Percentiles rank a stretch among this genome's conserved stretches.
phyloP scores from a whole-genome alignment of 2,888 invertebrate genomes.

The Euzophera pinguis region DNA sequence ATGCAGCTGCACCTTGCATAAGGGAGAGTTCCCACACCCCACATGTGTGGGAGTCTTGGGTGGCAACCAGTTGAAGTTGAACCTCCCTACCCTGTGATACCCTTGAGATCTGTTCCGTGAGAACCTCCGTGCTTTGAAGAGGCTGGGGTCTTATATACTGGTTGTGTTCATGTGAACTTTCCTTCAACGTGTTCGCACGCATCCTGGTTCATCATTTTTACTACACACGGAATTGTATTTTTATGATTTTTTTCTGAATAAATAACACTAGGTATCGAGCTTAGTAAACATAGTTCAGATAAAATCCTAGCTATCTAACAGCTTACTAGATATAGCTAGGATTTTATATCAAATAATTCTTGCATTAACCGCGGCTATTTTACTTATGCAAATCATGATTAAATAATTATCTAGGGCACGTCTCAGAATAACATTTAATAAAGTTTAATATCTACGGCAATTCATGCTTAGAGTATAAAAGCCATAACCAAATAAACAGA shows the following conservation, averaged over 20 bases:
- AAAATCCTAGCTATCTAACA: no score
- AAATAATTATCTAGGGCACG: no score
- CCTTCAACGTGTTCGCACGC: conserved; percentile 55
- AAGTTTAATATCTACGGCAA: no score
- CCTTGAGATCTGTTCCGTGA: conserved; percentile 25
- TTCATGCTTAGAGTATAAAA: no score
- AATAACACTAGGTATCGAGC: no score
- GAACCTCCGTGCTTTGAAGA: conserved; percentile 30
- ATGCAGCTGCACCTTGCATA: conserved; percentile 48
- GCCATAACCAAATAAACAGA: no score
- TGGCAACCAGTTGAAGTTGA: conserved; percentile 35
- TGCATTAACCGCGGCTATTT: no score
- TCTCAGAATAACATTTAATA: no score
- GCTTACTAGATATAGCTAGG: no score
- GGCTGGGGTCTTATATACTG: conserved; percentile 34
- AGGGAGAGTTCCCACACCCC: conserved; percentile 52
- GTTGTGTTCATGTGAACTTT: conserved; percentile 51
- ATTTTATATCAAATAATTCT: no score
- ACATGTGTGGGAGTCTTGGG: conserved; percentile 44
- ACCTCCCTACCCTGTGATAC: conserved; percentile 28
- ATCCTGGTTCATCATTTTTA: conserved; percentile 26
- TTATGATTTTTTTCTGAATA: neutral
- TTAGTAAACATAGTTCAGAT: no score
- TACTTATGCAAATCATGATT: no score
- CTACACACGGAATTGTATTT: conserved; percentile 9